These are phyloP conservation scores for Oophaga sylvatica DNA, from an alignment of 2,797 vertebrate species.

Conservation along the genomic window DNA sequence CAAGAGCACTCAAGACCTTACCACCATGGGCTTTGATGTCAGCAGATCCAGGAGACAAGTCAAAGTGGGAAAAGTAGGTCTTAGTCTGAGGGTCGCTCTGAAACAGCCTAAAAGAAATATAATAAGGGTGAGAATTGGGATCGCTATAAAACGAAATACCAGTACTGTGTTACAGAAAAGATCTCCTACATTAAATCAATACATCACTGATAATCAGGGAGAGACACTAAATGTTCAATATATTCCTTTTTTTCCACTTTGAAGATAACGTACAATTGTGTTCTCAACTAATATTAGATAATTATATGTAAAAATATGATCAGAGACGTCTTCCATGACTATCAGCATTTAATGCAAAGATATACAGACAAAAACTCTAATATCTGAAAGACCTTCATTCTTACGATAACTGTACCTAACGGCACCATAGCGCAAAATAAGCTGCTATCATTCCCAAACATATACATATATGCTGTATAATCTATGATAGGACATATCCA, in stretches of 20 bases:
- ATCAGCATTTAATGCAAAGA: background rate
- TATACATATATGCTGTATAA: background rate
- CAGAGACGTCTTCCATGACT: background rate
- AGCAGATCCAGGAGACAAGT: conserved; percentile 70
- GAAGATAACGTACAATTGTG: background rate
- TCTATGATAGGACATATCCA: background rate
- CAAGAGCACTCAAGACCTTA: conserved; percentile 70
- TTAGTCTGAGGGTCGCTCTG: conserved; percentile 64
- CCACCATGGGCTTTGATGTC: conserved; percentile 72
- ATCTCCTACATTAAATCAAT: background rate
- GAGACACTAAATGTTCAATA: background rate
- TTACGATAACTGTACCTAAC: background rate
- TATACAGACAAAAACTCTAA: background rate
- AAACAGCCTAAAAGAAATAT: conserved; percentile 4
- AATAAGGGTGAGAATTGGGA: background rate
- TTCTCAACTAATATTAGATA: background rate
- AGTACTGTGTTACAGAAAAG: background rate
- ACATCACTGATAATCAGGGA: no score
- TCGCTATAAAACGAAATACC: background rate
- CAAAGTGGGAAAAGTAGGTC: conserved; percentile 79
- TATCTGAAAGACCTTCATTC: no score
- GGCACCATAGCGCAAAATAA: background rate
- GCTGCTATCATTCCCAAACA: background rate
- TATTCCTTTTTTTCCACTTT: background rate
- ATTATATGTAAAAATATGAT: background rate